Evolutionary conservation across 2,888 invertebrate genomes (phyloP).

Genomic region (Xanthostigma xanthostigma): DNA sequence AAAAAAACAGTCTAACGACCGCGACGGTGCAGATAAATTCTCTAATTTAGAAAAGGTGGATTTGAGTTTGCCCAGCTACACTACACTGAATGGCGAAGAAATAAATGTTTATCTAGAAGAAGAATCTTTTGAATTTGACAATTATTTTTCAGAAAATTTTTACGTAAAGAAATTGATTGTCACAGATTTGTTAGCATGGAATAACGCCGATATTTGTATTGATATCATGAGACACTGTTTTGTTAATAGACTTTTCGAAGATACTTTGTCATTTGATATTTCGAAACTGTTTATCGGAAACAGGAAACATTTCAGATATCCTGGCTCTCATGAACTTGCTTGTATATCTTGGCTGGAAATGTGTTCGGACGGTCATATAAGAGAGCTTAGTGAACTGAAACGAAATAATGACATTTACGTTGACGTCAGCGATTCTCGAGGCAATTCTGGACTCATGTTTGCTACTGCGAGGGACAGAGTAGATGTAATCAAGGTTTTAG

Average conservation of each 20-base stretch:
- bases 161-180: slow-evolving; percentile 16
- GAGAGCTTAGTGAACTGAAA: slow-evolving; percentile 25
- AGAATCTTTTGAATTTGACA: slow-evolving; percentile 6
- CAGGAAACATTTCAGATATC: slow-evolving; percentile 17
- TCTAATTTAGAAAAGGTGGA: too few species aligned
- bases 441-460: slow-evolving; percentile 38
- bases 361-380: slow-evolving; percentile 18
- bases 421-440: slow-evolving; percentile 34
- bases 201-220: slow-evolving; percentile 30
- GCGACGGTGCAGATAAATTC: too few species aligned
- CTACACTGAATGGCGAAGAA: neutral
- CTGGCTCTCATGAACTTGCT: slow-evolving; percentile 20
- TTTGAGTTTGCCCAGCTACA: too few species aligned
- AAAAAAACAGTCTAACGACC: too few species aligned
- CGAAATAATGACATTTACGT: slow-evolving; percentile 29
- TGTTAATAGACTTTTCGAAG: slow-evolving; percentile 27
- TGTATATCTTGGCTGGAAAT: slow-evolving; percentile 21
- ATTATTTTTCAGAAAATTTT: slow-evolving; percentile 6
- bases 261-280: slow-evolving; percentile 20
- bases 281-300: slow-evolving; percentile 19
- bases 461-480: slow-evolving; percentile 33
- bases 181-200: slow-evolving; percentile 31
- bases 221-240: slow-evolving; percentile 36
- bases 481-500: slow-evolving; percentile 27
- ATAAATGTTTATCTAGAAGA: slow-evolving; percentile 1